Percentiles rank a stretch among this genome's conserved stretches.
Evolutionary conservation across 2,797 vertebrate genomes (phyloP).

Genomic region (Agapornis canus): DNA sequence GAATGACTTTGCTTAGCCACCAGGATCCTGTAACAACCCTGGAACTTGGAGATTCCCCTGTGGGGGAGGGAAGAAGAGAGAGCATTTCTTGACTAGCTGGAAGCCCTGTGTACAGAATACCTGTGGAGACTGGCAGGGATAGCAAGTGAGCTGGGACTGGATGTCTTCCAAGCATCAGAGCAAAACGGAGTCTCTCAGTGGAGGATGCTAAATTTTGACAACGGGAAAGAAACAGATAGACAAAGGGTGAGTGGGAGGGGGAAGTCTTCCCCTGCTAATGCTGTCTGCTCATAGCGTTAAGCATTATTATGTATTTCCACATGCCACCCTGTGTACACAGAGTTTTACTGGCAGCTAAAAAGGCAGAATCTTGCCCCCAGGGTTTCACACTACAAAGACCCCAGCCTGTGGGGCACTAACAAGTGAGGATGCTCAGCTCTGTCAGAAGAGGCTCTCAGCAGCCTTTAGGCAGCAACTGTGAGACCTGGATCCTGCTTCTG

Average conservation of each 20-base stretch:
- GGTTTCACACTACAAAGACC: background rate
- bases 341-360: background rate
- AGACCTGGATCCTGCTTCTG: background rate
- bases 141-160: conserved; percentile 51
- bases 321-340: background rate
- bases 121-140: conserved; percentile 70
- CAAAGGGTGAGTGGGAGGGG: conserved; percentile 23
- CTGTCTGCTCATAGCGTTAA: background rate
- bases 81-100: conserved; percentile 49
- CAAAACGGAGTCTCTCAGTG: conserved; percentile 48
- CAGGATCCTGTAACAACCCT: conserved; percentile 12
- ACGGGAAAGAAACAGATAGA: conserved; percentile 44
- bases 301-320: conserved; percentile 19
- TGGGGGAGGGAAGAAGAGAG: background rate
- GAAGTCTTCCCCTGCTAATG: conserved; percentile 34
- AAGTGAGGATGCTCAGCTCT: background rate
- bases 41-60: conserved; percentile 45
- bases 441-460: background rate
- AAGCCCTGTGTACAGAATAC: conserved; percentile 57
- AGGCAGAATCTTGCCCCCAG: background rate
- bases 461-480: background rate
- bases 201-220: conserved; percentile 67
- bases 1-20: background rate
- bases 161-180: conserved; percentile 67
- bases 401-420: background rate